phyloP scores from a whole-genome alignment of 1,140 invertebrate species.

The Hylaeus volcanicus region DNA sequence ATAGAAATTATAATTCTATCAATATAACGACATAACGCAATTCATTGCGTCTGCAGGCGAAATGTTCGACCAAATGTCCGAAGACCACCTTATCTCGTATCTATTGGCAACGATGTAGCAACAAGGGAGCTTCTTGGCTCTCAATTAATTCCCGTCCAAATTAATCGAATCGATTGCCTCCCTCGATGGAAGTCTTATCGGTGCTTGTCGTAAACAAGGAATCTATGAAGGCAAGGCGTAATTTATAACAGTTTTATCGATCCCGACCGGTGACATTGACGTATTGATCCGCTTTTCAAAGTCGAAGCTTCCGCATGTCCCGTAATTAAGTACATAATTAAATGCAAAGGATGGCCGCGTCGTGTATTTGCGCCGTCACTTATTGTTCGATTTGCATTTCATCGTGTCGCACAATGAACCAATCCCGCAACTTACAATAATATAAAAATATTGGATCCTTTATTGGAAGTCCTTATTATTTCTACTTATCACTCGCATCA shows the following conservation, averaged over 20 bases:
- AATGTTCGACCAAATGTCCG: constrained; percentile 3
- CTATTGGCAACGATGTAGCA: background rate
- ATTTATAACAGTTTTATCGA: constrained; percentile 32
- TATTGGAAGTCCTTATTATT: no score
- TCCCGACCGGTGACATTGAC: constrained; percentile 18
- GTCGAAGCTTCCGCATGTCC: constrained; percentile 23
- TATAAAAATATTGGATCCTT: no score
- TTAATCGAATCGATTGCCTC: constrained; percentile 15
- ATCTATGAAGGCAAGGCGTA: background rate
- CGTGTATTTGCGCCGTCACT: background rate
- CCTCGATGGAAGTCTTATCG: constrained; percentile 2
- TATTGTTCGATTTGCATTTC: constrained; percentile 18
- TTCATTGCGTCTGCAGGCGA: constrained; percentile 8
- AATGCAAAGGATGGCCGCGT: constrained; percentile 5
- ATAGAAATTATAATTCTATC: constrained; percentile 26
- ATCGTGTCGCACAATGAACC: background rate
- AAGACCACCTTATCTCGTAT: background rate
- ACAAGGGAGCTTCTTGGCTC: background rate
- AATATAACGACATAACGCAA: background rate
- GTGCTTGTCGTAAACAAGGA: background rate
- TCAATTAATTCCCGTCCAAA: constrained; percentile 12
- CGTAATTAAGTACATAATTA: constrained; percentile 43
- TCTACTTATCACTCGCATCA: no score
- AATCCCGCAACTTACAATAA: background rate
- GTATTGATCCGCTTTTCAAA: constrained; percentile 31